A percentile compares a stretch with the other conserved stretches of the same genome.
phyloP scores from a whole-genome alignment of 2,113 vertebrate species.

The Epinephelus fuscoguttatus region DNA sequence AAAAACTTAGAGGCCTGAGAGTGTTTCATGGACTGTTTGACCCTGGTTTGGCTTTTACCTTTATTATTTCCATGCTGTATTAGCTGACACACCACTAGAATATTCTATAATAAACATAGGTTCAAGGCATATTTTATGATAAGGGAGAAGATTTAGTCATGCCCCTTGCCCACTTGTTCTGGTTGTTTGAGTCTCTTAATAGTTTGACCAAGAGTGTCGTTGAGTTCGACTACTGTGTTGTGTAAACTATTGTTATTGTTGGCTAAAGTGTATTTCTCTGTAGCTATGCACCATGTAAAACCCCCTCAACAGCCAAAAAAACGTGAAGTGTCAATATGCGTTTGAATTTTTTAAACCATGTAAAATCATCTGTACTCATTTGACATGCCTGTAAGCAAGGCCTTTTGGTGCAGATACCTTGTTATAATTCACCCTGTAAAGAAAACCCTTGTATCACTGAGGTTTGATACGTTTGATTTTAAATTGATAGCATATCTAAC shows the following conservation, averaged over 20 bases:
- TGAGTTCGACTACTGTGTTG: constrained; percentile 17
- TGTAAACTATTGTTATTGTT: constrained; percentile 33
- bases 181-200: not conserved
- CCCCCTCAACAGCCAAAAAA: not conserved
- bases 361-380: constrained; percentile 24
- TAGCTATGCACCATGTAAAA: constrained; percentile 41
- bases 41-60: constrained; percentile 63
- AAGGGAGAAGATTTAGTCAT: not conserved
- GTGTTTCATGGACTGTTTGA: constrained; percentile 51
- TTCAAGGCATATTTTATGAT: not conserved
- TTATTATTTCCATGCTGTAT: constrained; percentile 32
- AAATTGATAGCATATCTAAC: not conserved
- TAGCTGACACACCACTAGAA: not conserved
- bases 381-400: constrained; percentile 6
- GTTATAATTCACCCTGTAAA: not conserved
- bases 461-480: not conserved
- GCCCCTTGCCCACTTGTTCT: constrained; percentile 10
- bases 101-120: not conserved
- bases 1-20: not conserved
- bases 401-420: not conserved
- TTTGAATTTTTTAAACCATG: constrained; percentile 35
- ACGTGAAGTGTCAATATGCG: not conserved
- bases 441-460: not conserved
- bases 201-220: not conserved
- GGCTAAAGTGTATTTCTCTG: constrained; percentile 31